phyloP scores from a whole-genome alignment of 2,113 vertebrate genomes.

The Crotalus tigris region DNA sequence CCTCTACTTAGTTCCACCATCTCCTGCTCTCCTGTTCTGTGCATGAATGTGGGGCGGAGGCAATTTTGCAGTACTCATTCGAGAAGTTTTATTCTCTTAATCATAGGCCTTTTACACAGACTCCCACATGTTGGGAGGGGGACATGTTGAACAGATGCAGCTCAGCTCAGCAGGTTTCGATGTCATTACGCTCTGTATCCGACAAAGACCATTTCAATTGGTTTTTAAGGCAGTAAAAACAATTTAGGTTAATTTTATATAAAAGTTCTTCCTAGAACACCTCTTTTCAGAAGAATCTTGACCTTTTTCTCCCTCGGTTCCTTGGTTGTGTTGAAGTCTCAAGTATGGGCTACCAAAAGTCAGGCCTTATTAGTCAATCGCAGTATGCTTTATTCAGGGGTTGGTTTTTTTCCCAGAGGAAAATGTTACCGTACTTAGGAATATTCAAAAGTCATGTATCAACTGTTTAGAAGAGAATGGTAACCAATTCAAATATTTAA shows the following conservation, averaged over 20 bases:
- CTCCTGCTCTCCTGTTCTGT: background rate
- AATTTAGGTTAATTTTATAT: slow-evolving; percentile 10
- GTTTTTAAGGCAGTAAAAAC: background rate
- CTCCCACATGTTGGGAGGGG: background rate
- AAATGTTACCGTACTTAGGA: background rate
- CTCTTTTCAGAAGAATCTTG: background rate
- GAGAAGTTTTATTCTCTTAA: slow-evolving; percentile 31
- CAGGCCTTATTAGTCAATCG: background rate
- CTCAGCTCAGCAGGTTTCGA: background rate
- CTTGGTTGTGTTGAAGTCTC: background rate
- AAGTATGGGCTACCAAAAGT: background rate
- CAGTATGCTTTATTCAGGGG: background rate
- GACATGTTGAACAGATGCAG: background rate
- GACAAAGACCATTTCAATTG: background rate
- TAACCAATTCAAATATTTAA: background rate
- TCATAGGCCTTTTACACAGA: background rate
- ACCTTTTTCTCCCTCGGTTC: background rate
- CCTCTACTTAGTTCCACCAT: background rate
- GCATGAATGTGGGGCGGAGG: background rate
- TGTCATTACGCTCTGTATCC: background rate
- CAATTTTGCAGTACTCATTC: background rate
- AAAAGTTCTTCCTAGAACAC: background rate
- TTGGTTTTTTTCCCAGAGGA: background rate
- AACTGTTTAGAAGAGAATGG: background rate
- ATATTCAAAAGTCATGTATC: background rate